These are phyloP conservation scores for Philaenus spumarius DNA, from an alignment of 1,140 invertebrate genomes.

Conservation along the genomic window DNA sequence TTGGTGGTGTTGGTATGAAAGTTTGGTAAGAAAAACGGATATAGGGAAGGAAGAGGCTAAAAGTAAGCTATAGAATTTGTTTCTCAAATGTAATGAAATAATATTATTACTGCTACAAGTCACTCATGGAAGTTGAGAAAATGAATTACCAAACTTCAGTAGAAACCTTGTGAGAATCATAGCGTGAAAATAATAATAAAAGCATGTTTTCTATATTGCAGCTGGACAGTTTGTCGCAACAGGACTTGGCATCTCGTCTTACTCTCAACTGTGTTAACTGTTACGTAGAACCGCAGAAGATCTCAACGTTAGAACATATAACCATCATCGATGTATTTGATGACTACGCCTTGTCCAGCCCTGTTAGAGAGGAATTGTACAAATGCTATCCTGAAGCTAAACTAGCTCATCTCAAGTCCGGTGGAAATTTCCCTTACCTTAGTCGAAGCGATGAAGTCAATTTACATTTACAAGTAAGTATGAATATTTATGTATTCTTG, in stretches of 20 bases:
- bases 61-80: no score
- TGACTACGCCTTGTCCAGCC: conserved; percentile 71
- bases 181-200: no score
- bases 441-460: conserved; percentile 86
- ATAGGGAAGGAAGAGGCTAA: no score
- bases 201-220: no score
- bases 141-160: no score
- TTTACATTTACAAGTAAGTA: conserved; percentile 72
- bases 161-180: no score
- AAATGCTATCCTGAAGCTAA: conserved; percentile 85
- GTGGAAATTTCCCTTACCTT: conserved; percentile 88
- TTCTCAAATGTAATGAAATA: no score
- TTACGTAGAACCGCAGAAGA: conserved; percentile 72
- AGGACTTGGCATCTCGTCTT: conserved; percentile 77
- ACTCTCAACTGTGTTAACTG: conserved; percentile 79
- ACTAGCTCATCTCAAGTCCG: conserved; percentile 78
- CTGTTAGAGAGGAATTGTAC: conserved; percentile 67
- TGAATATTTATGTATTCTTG: no score
- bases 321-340: conserved; percentile 90
- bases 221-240: conserved; percentile 75
- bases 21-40: no score
- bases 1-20: no score
- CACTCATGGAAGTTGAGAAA: no score
- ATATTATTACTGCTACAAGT: no score
- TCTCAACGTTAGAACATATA: conserved; percentile 54